Percentiles rank a stretch among this genome's conserved stretches.
These are phyloP conservation scores for Ectemnius continuus DNA, from an alignment of 2,888 invertebrate species.

Conservation along the genomic window DNA sequence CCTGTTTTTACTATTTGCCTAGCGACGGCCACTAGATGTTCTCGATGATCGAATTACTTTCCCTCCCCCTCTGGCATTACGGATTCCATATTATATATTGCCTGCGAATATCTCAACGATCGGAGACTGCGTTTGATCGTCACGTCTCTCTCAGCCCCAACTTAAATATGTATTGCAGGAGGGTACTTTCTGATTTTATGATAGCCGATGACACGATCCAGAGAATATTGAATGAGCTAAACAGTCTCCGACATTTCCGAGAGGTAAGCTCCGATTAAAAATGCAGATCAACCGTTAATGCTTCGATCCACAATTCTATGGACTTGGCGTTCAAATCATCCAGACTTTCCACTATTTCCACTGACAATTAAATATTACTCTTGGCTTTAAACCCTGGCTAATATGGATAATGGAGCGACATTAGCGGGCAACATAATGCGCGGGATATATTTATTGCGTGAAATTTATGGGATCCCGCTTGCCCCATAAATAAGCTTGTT, in stretches of 20 bases:
- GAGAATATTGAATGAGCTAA: not conserved
- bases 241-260: not conserved
- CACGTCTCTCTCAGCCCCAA: not conserved
- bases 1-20: too few relatives aligned
- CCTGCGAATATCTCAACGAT: too few relatives aligned
- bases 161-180: not conserved
- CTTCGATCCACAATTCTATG: not conserved
- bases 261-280: not conserved
- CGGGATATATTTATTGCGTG: slow-evolving; percentile 1
- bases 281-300: not conserved
- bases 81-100: too few relatives aligned
- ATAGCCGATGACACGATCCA: not conserved
- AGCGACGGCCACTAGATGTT: too few relatives aligned
- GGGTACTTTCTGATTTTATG: not conserved
- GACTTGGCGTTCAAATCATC: not conserved
- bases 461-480: not conserved
- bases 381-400: slow-evolving; percentile 22
- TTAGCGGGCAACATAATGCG: slow-evolving; percentile 2
- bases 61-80: too few relatives aligned
- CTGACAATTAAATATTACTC: slow-evolving; percentile 20
- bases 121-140: not conserved
- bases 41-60: too few relatives aligned
- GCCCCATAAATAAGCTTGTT: not conserved
- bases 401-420: not conserved
- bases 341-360: not conserved